Evolutionary conservation across 2,888 invertebrate genomes (phyloP).

Genomic region (Brenthis hecate): DNA sequence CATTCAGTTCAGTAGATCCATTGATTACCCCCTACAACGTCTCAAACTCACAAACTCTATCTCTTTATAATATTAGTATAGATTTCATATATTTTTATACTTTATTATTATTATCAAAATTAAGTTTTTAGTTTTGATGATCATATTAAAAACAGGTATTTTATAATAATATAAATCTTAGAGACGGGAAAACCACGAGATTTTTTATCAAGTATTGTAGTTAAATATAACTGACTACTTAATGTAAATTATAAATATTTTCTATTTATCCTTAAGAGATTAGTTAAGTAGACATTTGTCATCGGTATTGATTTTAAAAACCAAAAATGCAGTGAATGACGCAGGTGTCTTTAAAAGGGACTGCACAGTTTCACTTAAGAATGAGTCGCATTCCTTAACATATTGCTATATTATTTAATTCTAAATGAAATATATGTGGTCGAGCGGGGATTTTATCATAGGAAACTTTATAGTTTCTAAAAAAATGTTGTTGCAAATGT

Average conservation of each 20-base stretch:
- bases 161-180: conserved; percentile 1
- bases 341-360: conserved; percentile 29
- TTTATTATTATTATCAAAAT: too few species aligned
- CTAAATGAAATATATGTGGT: conserved; percentile 23
- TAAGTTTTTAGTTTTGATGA: too few species aligned
- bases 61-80: too few species aligned
- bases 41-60: too few species aligned
- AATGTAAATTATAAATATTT: conserved; percentile 4
- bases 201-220: not conserved
- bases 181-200: conserved; percentile 6
- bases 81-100: too few species aligned
- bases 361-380: conserved; percentile 23
- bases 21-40: too few species aligned
- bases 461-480: conserved; percentile 7
- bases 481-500: conserved; percentile 5
- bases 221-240: not conserved
- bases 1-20: too few species aligned
- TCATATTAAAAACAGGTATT: not conserved
- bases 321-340: conserved; percentile 27
- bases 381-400: conserved; percentile 22
- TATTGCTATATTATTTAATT: conserved; percentile 22
- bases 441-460: conserved; percentile 19
- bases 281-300: conserved; percentile 8
- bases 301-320: not conserved
- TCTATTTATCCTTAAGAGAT: conserved; percentile 2